Conservation (phyloP, 2,113 vertebrate species). For the Phodopus roborovskii region DNA sequence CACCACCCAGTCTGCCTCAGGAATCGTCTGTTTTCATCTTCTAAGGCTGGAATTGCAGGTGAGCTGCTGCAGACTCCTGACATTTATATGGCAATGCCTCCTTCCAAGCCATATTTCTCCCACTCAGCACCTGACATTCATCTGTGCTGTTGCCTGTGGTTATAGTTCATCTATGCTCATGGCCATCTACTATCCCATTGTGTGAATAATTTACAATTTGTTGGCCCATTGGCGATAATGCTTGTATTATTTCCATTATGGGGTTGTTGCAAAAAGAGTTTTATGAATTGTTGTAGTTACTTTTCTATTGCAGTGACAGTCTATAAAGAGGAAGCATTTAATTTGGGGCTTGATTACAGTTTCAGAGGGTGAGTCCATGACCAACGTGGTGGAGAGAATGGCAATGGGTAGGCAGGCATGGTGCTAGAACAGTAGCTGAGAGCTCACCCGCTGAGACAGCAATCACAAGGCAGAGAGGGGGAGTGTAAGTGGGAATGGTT, state of each 20-base stretch:
- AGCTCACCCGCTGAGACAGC: not conserved
- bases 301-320: not conserved
- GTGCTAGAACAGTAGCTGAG: not conserved
- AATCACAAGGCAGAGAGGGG: not conserved
- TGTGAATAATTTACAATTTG: not conserved
- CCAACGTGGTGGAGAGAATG: not conserved
- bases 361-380: not conserved
- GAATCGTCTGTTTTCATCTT: not conserved
- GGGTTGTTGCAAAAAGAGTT: not conserved
- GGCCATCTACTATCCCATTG: not conserved
- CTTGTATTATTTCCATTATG: not conserved
- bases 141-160: not conserved
- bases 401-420: not conserved
- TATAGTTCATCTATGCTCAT: not conserved
- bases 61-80: not conserved
- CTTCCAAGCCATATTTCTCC: not conserved
- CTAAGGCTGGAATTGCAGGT: not conserved
- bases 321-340: not conserved
- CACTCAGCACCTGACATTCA: not conserved
- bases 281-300: not conserved
- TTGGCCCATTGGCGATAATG: not conserved
- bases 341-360: not conserved
- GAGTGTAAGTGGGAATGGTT: not conserved
- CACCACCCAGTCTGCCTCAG: not conserved
- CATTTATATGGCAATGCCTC: not conserved